Conservation (phyloP, 2,113 vertebrate species). For the Vombatus ursinus region DNA sequence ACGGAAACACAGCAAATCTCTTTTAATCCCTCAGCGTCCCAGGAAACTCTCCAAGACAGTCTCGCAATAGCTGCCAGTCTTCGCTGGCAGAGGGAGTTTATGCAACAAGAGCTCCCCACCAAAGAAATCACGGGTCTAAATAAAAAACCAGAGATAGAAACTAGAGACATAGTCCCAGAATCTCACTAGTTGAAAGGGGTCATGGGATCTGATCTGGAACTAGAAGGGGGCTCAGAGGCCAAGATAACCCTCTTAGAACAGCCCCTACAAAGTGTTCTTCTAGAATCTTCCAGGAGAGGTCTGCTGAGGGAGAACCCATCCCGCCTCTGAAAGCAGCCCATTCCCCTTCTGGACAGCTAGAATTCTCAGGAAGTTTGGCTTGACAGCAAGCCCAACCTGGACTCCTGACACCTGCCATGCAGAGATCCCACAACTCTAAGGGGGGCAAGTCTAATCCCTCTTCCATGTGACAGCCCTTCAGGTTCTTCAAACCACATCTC, state of each 20-base stretch:
- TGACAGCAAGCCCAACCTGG: neutral
- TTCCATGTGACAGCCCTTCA: neutral
- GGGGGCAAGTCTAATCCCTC: neutral
- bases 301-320: neutral
- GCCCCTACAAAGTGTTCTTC: neutral
- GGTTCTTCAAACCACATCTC: neutral
- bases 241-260: neutral
- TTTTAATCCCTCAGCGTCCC: neutral
- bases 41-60: neutral
- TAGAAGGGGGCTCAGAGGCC: neutral
- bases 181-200: neutral
- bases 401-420: neutral
- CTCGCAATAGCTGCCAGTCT: neutral
- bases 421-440: neutral
- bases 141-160: neutral
- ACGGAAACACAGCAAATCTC: no score
- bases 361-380: neutral
- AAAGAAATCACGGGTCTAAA: neutral
- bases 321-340: neutral
- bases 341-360: neutral
- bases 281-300: neutral
- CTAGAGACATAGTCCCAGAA: neutral
- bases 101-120: neutral
- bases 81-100: neutral
- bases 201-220: neutral